Evolutionary conservation across 2,113 vertebrate species (phyloP), one percentile per base, ranked within the genome.

Genomic region (Pongo abelii): DNA sequence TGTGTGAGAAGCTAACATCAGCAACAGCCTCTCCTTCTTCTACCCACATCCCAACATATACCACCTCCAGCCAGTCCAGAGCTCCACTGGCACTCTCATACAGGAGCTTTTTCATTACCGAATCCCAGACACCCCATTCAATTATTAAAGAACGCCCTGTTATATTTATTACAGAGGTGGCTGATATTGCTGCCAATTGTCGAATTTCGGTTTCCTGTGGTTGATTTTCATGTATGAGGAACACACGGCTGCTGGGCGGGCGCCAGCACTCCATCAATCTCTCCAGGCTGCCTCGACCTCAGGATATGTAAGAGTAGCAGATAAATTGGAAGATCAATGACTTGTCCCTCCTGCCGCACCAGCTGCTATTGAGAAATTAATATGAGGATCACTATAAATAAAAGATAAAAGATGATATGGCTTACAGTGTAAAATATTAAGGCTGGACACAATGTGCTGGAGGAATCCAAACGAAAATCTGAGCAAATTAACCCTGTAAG

Each of bases 331-430:
- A 99, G 98, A 99, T 99, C 98, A 99, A 98, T 99, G 98, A 97
- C 97, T 98, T 98, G 98, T 98, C 98, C 98, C 98, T 98, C 98
- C 98, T 99, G 98, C 98, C 89, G 96, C 97, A 97, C 98, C 98
- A 98, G 98, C 97, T 98, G 96, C 98, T 98, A 98, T 98, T 99
- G 99, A 99, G 99, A 99, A 99, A 99, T 99, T 99, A 99, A 99
- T 99, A 98, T 98, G 98, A 99, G 98, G 98, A 98, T 98, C 96
- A 98, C 97, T 98, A 99, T 99, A 98, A 99, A 99, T 99, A 99
- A 99, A 99, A 99, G 98, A 99, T 99, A 99, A 99, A 99, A 99
- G 98, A 99, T 99, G 90, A 99, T 98, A 98, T 96, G 97, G 96
- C 98, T 98, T 98, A 97, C 97, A 97, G 97, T 98, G 98, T 99